A percentile compares a stretch with the other conserved stretches of the same genome.
These are phyloP conservation scores for Apogon hyalosoma DNA, from an alignment of 2,797 vertebrate species.

Conservation along the genomic window DNA sequence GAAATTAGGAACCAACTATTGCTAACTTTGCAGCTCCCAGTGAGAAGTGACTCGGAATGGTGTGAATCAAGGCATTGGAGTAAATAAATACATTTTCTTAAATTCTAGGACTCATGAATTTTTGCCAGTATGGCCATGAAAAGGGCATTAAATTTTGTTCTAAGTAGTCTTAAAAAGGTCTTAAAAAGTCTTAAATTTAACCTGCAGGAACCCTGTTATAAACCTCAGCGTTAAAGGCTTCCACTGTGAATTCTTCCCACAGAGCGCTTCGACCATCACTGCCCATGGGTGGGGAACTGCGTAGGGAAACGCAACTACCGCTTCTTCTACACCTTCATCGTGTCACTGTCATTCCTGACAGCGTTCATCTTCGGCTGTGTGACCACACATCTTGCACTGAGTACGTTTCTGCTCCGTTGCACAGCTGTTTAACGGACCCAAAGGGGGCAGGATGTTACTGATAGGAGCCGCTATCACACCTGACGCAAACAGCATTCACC, in stretches of 20 bases:
- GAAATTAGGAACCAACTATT: no score
- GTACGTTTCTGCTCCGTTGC: conserved; percentile 75
- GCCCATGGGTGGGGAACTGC: conserved; percentile 97
- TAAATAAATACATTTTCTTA: no score
- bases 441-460: not conserved
- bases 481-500: not conserved
- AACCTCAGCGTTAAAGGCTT: not conserved
- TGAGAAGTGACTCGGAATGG: no score
- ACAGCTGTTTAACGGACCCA: not conserved
- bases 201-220: not conserved
- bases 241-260: conserved; percentile 28
- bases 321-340: conserved; percentile 96
- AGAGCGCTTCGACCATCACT: conserved; percentile 97
- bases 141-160: no score
- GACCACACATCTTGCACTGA: conserved; percentile 92
- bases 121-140: no score
- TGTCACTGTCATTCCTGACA: conserved; percentile 94
- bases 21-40: no score
- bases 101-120: no score
- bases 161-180: no score
- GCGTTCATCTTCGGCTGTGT: conserved; percentile 96
- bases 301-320: conserved; percentile 96
- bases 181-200: no score
- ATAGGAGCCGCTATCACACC: conserved; percentile 14
- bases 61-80: no score